Conservation (phyloP, 2,113 vertebrate genomes). For the Anhinga rufa region DNA sequence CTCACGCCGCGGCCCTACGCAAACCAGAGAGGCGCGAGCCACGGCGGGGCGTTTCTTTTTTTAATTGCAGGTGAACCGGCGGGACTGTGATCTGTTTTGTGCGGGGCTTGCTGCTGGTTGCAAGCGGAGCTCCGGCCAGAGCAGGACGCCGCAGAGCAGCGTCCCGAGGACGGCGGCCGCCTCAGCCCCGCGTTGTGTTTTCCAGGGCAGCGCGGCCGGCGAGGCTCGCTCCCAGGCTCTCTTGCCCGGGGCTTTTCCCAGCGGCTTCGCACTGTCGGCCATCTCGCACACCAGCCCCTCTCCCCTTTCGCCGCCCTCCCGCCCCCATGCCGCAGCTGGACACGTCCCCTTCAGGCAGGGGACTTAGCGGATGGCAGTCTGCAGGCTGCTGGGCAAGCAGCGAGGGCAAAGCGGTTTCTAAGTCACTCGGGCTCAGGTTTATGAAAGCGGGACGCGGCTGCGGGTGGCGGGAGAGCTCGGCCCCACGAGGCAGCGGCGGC, state of each 20-base stretch:
- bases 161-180: accelerated
- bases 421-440: background rate
- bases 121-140: background rate
- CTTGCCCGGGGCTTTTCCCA: background rate
- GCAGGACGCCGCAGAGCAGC: background rate
- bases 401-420: background rate
- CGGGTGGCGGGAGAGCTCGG: background rate
- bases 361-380: background rate
- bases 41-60: background rate
- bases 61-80: background rate
- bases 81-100: accelerated
- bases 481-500: background rate
- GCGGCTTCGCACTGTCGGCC: background rate
- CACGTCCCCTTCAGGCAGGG: accelerated
- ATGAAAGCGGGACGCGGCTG: background rate
- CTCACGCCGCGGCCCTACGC: accelerated
- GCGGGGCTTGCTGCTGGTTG: background rate
- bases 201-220: too few relatives aligned
- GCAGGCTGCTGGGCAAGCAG: background rate
- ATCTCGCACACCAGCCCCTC: background rate
- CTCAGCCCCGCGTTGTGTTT: background rate
- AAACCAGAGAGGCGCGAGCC: too few relatives aligned
- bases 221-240: background rate
- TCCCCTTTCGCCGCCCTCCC: background rate
- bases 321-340: background rate